Evolutionary conservation across 2,888 invertebrate species (phyloP).

Genomic region (Micropterix aruncella): DNA sequence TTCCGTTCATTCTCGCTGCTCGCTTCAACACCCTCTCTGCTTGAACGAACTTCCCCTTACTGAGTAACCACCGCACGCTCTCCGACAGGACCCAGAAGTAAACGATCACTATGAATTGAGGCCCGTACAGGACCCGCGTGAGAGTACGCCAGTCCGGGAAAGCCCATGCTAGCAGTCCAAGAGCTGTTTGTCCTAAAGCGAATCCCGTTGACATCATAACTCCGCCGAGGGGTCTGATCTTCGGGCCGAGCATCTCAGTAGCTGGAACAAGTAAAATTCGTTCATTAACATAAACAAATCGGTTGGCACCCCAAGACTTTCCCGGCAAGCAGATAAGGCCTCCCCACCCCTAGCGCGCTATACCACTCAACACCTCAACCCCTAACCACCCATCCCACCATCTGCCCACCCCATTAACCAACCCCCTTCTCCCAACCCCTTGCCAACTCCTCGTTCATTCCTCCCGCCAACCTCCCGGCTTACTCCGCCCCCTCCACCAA

Average conservation of each 20-base stretch:
- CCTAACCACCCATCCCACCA: too few species aligned
- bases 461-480: too few species aligned
- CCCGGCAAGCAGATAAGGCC: too few species aligned
- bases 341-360: too few species aligned
- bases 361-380: too few species aligned
- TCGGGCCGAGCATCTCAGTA: conserved; percentile 65
- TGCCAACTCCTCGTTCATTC: too few species aligned
- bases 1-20: conserved; percentile 47
- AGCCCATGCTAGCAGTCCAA: conserved; percentile 57
- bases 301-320: too few species aligned
- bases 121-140: conserved; percentile 53
- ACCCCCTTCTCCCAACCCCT: too few species aligned
- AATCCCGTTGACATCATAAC: conserved; percentile 60
- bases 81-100: conserved; percentile 63
- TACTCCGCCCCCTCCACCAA: too few species aligned
- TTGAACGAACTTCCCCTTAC: conserved; percentile 50
- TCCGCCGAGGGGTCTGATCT: conserved; percentile 56
- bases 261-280: too few species aligned
- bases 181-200: conserved; percentile 57
- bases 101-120: conserved; percentile 50
- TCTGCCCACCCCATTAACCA: too few species aligned
- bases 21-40: conserved; percentile 46
- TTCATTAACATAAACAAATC: too few species aligned
- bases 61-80: conserved; percentile 65
- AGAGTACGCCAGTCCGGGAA: conserved; percentile 54